Conservation (phyloP, 2,797 vertebrate species). For the Alosa sapidissima region DNA sequence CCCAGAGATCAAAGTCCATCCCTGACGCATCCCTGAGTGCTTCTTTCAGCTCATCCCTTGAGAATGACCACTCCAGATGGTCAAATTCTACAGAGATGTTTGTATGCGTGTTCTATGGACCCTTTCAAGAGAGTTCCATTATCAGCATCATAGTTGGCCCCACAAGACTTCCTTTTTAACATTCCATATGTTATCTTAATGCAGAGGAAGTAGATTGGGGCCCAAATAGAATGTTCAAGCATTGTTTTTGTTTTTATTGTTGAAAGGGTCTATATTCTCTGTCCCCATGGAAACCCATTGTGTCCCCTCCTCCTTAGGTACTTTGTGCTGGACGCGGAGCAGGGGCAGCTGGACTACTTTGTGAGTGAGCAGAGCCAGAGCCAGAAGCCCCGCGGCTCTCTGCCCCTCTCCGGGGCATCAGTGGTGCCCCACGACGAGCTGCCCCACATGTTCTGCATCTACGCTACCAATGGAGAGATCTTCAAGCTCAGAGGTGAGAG, state of each 20-base stretch:
- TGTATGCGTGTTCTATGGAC: not conserved
- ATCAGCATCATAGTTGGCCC: too few relatives aligned
- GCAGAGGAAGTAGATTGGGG: too few relatives aligned
- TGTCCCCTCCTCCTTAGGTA: constrained; percentile 71
- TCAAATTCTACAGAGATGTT: not conserved
- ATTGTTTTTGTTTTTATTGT: too few relatives aligned
- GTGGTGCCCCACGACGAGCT: constrained; percentile 83
- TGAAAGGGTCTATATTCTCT: too few relatives aligned
- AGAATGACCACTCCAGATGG: not conserved
- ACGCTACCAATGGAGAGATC: constrained; percentile 81
- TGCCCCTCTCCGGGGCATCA: constrained; percentile 83
- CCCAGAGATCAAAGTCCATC: too few relatives aligned
- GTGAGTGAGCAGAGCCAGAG: constrained; percentile 83
- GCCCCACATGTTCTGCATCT: constrained; percentile 86
- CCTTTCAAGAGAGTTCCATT: too few relatives aligned
- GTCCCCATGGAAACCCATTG: not conserved
- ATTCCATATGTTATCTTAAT: too few relatives aligned
- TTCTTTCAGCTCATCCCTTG: not conserved
- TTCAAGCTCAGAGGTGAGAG: constrained; percentile 87
- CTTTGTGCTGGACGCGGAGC: constrained; percentile 87
- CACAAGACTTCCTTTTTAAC: too few relatives aligned
- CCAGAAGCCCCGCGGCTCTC: constrained; percentile 82
- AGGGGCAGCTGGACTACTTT: constrained; percentile 84
- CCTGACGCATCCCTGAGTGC: too few relatives aligned
- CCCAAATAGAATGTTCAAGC: too few relatives aligned